Base-by-base conservation (phyloP, 2,888 invertebrate species). In the Apamea crenata region DNA sequence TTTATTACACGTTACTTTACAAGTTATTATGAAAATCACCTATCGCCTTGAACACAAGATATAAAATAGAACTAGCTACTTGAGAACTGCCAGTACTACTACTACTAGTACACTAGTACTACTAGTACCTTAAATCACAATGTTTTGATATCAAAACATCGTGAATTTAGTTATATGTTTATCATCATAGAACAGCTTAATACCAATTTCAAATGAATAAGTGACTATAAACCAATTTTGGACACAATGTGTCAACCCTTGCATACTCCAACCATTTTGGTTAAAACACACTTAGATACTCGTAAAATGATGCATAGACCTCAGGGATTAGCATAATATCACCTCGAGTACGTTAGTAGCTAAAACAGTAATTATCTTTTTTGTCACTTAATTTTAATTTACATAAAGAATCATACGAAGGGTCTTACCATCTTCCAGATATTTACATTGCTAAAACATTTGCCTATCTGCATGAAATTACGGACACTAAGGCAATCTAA, bases 401-500 rank as follows among this genome's bases (percentile, higher is more conserved):
- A 70, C 81, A 87, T 85, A 81, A 65, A 87, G 71, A 86, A 85
- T 80, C 84, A 84, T 86, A 83, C 81, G 66, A 81, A 73, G 67
- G 65, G 75, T 67, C 44, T n/a, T 65, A 50, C 74, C 66, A 72
- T 89, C 81, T 80, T 80, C 71, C 76, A 78, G 87, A 80, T 85
- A 86, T 87, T 88, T 83, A 88, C 87, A 89, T 84, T 84, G 81
- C 82, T 87, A 81, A 88, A 86, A 83, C 88, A 87, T 87, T 87
- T 83, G 88, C 89, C 84, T 86, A 85, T 87, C 84, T 88, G 83
- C 89, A 85, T 91, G 80, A 89, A 90, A 92, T 91, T 90, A 90
- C 78, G 79, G 80, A 74, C 80, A 82, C 84, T 90, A 90, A 90
- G 88, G 88, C 89, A 90, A 91, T 91, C 89, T 90, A 91, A 91